Conservation (phyloP, 2,888 invertebrate genomes). For the Tholera decimalis region DNA sequence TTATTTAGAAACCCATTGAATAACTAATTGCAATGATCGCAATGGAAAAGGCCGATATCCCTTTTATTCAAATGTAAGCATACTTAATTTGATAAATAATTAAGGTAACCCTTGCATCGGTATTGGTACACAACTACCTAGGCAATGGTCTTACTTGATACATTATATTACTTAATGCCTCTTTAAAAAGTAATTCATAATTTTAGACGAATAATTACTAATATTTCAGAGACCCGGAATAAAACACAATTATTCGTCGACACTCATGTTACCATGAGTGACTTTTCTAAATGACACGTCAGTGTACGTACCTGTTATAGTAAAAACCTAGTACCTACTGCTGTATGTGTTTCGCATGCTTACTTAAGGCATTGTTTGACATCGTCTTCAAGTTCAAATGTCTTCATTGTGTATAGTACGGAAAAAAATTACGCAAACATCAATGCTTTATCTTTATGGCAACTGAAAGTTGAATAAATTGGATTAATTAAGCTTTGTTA, state of each 20-base stretch:
- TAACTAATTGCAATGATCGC: not conserved
- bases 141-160: not conserved
- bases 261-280: conserved; percentile 17
- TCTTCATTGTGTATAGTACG: conserved; percentile 56
- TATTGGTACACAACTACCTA: too few species aligned
- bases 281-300: conserved; percentile 51
- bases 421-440: conserved; percentile 53
- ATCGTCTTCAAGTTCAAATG: conserved; percentile 59
- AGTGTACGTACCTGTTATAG: conserved; percentile 28
- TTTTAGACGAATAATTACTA: not conserved
- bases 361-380: conserved; percentile 53
- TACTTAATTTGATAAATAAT: too few species aligned
- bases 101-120: too few species aligned
- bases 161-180: not conserved
- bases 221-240: conserved; percentile 30
- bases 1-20: not conserved
- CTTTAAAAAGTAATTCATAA: not conserved
- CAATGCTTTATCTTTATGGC: conserved; percentile 37
- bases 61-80: not conserved
- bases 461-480: conserved; percentile 53
- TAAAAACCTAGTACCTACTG: conserved; percentile 60
- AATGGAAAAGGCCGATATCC: not conserved
- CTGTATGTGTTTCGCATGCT: conserved; percentile 64
- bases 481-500: conserved; percentile 45
- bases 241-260: conserved; percentile 2